phyloP scores from a whole-genome alignment of 2,797 vertebrate genomes.

The Vipera ursinii region DNA sequence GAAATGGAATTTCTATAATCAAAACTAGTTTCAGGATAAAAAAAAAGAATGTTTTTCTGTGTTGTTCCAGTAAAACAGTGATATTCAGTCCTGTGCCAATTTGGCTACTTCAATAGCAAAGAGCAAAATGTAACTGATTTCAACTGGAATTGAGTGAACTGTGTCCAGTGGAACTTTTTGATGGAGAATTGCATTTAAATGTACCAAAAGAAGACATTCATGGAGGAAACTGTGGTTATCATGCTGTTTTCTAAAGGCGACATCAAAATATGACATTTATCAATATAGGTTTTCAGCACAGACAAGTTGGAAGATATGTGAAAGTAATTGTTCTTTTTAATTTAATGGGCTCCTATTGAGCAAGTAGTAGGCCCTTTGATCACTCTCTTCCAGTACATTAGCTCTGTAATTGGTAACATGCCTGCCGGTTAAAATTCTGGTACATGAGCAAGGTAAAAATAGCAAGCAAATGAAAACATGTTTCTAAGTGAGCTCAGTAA shows the following conservation, averaged over 20 bases:
- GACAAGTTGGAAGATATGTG: slow-evolving; percentile 2
- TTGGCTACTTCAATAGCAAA: not conserved
- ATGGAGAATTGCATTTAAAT: not conserved
- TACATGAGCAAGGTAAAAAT: slow-evolving; percentile 8
- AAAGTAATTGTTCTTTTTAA: slow-evolving; percentile 1
- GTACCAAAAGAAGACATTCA: not conserved
- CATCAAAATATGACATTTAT: slow-evolving; percentile 16
- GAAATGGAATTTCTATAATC: not conserved
- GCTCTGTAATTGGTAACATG: slow-evolving; percentile 9
- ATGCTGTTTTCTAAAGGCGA: not conserved
- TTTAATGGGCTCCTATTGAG: slow-evolving; percentile 3
- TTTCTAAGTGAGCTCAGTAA: slow-evolving; percentile 1
- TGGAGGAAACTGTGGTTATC: not conserved
- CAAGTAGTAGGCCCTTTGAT: not conserved
- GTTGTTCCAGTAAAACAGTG: not conserved
- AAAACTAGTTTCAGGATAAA: not conserved
- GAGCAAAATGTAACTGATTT: not conserved
- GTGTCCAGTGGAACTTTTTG: not conserved
- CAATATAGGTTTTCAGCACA: not conserved
- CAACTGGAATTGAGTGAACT: not conserved
- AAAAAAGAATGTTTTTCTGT: not conserved
- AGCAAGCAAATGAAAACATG: not conserved
- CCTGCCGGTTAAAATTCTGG: not conserved
- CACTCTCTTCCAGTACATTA: not conserved
- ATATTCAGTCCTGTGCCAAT: not conserved